Evolutionary conservation across 2,888 invertebrate species (phyloP).

Genomic region (Tetrapedia diversipes): DNA sequence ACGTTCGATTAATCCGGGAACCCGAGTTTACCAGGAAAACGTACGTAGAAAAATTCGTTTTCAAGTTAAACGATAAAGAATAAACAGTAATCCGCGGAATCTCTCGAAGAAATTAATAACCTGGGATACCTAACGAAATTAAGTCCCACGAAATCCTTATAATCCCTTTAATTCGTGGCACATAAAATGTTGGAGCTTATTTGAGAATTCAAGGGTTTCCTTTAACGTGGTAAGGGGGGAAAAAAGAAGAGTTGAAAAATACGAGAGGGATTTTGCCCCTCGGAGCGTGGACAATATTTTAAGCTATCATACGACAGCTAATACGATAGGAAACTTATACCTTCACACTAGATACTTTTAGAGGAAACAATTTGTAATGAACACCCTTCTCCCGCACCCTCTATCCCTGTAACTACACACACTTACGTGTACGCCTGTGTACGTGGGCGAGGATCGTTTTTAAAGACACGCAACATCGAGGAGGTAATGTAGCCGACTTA

Average conservation of each 20-base stretch:
- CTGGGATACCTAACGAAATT: no score
- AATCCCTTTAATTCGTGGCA: background rate
- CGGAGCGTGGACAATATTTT: slow-evolving; percentile 2
- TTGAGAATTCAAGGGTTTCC: background rate
- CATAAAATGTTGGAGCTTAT: background rate
- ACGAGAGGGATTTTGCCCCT: background rate
- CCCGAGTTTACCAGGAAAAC: no score
- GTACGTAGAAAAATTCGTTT: background rate
- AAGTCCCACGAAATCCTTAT: background rate
- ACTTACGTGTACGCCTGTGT: no score
- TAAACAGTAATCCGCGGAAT: background rate
- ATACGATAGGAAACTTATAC: slow-evolving; percentile 9
- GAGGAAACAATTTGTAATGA: slow-evolving; percentile 15
- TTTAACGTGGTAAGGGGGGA: background rate
- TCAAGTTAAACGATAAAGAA: background rate
- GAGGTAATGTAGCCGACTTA: slow-evolving; percentile 11
- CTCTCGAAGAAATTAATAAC: background rate
- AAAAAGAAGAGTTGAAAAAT: background rate
- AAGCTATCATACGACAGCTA: background rate
- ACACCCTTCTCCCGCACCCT: no score
- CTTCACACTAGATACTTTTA: slow-evolving; percentile 1
- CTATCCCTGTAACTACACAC: no score
- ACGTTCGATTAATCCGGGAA: no score
- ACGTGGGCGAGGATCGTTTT: background rate
- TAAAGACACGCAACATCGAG: slow-evolving; percentile 2